A percentile compares a stretch with the other conserved stretches of the same genome.
phyloP scores from a whole-genome alignment of 2,888 invertebrate species.

The Nowickia ferox region DNA sequence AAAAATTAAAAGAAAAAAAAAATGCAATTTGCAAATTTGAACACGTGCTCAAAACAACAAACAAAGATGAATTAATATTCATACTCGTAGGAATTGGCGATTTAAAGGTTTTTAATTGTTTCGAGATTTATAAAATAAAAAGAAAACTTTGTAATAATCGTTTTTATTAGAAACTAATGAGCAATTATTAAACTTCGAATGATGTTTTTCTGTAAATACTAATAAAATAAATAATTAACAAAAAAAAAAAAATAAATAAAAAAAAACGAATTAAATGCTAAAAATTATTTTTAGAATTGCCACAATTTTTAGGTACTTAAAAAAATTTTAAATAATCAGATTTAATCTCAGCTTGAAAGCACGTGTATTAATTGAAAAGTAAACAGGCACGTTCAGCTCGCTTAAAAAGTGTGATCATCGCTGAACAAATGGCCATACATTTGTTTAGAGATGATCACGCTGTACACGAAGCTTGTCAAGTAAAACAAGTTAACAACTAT shows the following conservation, averaged over 20 bases:
- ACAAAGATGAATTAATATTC: neutral
- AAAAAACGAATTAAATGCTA: no score
- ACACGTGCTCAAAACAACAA: constrained; percentile 60
- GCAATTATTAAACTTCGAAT: neutral
- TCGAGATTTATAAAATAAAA: constrained; percentile 10
- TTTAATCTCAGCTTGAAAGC: no score
- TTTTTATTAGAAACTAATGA: neutral
- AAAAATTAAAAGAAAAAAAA: neutral
- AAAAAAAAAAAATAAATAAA: neutral
- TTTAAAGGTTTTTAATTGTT: constrained; percentile 20
- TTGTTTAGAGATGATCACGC: neutral
- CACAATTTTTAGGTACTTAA: no score
- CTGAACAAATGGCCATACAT: neutral
- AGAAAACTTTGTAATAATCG: neutral
- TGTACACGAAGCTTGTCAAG: neutral
- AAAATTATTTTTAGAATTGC: no score
- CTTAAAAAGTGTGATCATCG: no score
- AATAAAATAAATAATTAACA: neutral
- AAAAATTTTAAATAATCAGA: no score
- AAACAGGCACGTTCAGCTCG: no score
- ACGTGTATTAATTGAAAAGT: no score
- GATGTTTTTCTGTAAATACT: neutral
- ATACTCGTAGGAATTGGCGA: neutral
- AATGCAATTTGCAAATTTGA: constrained; percentile 60
- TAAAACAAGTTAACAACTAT: no score